phyloP scores from a whole-genome alignment of 2,888 invertebrate genomes.

The Mamestra brassicae region DNA sequence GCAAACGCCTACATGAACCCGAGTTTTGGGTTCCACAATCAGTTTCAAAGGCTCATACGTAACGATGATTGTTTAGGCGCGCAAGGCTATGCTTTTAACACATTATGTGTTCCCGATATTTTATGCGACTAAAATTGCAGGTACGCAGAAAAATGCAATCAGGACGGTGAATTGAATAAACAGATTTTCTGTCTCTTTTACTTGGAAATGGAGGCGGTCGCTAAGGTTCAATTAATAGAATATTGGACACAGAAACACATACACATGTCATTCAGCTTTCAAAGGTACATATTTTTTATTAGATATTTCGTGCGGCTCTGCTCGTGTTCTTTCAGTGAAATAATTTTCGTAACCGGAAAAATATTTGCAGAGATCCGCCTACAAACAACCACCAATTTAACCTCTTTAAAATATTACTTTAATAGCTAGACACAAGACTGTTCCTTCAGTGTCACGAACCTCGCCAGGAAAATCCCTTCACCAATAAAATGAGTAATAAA shows the following conservation, averaged over 20 bases:
- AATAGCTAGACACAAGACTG: background rate
- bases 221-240: no score
- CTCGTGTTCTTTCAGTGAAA: background rate
- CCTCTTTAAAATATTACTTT: no score
- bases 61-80: background rate
- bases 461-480: background rate
- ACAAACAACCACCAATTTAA: no score
- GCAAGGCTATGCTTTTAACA: constrained; percentile 2
- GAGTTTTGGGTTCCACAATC: background rate
- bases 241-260: no score
- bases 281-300: background rate
- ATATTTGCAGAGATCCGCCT: no score
- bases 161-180: background rate
- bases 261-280: background rate
- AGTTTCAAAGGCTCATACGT: background rate
- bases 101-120: constrained; percentile 28
- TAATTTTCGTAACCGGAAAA: no score
- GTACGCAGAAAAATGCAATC: background rate
- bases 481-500: constrained; percentile 29
- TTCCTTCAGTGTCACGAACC: background rate
- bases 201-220: background rate
- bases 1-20: background rate
- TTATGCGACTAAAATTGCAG: background rate
- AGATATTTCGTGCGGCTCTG: background rate
- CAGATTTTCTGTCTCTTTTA: no score